These are phyloP conservation scores for Dascillus cervinus DNA, from an alignment of 2,888 invertebrate genomes.

Conservation along the genomic window DNA sequence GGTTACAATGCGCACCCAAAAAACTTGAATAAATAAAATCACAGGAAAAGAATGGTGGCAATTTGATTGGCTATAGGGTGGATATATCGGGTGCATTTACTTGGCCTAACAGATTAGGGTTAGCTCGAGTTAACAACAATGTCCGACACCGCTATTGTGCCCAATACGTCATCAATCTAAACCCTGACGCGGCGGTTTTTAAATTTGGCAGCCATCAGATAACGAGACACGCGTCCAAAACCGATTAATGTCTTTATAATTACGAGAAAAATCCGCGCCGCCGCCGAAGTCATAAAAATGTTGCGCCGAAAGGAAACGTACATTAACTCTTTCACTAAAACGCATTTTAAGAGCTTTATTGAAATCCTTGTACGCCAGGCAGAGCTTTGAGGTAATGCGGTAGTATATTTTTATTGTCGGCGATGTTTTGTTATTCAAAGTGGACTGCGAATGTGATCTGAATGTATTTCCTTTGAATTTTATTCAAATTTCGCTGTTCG, in stretches of 20 bases:
- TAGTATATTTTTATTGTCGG: constrained; percentile 24
- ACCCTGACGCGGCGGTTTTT: constrained; percentile 23
- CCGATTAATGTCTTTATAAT: too few species aligned
- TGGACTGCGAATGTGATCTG: constrained; percentile 16
- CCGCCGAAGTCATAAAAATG: too few species aligned
- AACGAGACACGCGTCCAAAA: too few species aligned
- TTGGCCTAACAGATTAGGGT: constrained; percentile 23
- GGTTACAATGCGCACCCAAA: too few species aligned
- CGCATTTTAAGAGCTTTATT: too few species aligned
- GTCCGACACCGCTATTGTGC: constrained; percentile 16
- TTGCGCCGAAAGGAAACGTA: too few species aligned
- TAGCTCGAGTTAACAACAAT: constrained; percentile 22
- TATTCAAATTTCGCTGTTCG: background rate
- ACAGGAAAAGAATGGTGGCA: constrained; percentile 8
- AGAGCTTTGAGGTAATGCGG: constrained; percentile 17
- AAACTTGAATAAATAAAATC: too few species aligned
- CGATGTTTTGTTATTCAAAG: constrained; percentile 23
- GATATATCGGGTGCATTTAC: constrained; percentile 22
- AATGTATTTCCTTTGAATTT: constrained; percentile 15
- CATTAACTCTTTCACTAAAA: too few species aligned
- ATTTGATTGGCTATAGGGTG: constrained; percentile 13
- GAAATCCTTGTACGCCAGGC: constrained; percentile 9
- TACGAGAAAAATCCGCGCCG: too few species aligned
- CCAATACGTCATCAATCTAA: constrained; percentile 21
- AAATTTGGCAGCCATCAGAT: background rate